phyloP scores from a whole-genome alignment of 2,888 invertebrate genomes.

The Abrostola tripartita region DNA sequence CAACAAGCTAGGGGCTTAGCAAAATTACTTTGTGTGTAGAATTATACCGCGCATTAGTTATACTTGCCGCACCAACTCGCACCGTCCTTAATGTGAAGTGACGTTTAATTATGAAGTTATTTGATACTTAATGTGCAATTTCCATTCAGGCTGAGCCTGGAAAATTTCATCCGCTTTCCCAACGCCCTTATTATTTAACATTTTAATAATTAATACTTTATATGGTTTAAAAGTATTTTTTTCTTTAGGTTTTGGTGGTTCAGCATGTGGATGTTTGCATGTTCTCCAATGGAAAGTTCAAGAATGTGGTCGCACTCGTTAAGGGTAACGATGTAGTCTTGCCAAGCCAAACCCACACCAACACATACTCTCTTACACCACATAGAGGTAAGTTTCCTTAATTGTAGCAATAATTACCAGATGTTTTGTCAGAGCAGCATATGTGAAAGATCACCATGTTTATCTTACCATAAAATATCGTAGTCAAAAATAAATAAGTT shows the following conservation, averaged over 20 bases:
- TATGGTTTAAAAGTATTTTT: neutral
- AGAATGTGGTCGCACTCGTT: conserved; percentile 94
- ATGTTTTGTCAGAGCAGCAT: neutral
- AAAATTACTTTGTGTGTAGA: conserved; percentile 21
- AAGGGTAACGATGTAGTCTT: conserved; percentile 89
- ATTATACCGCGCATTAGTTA: conserved; percentile 24
- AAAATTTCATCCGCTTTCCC: conserved; percentile 26
- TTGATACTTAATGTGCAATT: conserved; percentile 43
- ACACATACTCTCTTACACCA: conserved; percentile 91
- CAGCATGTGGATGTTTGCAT: conserved; percentile 98
- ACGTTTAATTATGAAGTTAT: conserved; percentile 42
- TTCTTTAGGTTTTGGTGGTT: conserved; percentile 92
- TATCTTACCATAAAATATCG: neutral
- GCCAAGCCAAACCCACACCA: conserved; percentile 90
- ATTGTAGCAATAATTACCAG: neutral
- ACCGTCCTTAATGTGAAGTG: conserved; percentile 30
- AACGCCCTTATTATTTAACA: conserved; percentile 13
- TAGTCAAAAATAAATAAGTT: neutral
- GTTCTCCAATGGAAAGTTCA: conserved; percentile 98
- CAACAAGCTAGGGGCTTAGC: conserved; percentile 12
- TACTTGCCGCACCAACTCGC: conserved; percentile 23
- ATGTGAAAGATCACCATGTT: too few relatives aligned
- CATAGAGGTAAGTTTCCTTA: conserved; percentile 83
- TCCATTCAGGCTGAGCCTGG: conserved; percentile 28
- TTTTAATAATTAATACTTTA: neutral